Conservation (phyloP, 2,113 vertebrate genomes). For the Vicugna pacos region DNA sequence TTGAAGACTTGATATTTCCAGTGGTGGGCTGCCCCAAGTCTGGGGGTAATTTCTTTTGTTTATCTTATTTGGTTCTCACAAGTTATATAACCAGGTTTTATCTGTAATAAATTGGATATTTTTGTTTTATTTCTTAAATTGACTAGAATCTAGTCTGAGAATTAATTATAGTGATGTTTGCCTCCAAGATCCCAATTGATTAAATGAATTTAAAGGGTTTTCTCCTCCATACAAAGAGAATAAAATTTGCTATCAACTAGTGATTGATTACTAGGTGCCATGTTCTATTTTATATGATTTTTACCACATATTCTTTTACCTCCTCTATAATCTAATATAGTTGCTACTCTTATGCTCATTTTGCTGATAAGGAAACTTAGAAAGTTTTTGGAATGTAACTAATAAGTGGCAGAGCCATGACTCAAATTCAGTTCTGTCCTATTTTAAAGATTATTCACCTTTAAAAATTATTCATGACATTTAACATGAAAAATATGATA, state of each 20-base stretch:
- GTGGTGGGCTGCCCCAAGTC: not conserved
- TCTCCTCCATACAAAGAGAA: not conserved
- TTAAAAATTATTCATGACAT: not conserved
- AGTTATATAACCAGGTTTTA: not conserved
- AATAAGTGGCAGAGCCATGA: not conserved
- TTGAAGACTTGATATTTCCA: not conserved
- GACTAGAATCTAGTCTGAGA: not conserved
- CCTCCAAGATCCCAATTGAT: not conserved
- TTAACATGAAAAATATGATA: not conserved
- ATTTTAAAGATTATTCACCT: not conserved
- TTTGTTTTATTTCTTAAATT: not conserved
- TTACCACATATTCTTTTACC: not conserved
- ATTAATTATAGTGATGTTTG: not conserved
- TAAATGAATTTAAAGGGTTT: not conserved
- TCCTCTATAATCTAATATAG: not conserved
- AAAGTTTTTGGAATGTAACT: not conserved
- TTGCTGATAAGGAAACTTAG: not conserved
- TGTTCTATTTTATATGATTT: not conserved
- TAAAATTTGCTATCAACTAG: not conserved
- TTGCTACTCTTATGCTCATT: not conserved
- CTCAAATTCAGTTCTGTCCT: not conserved
- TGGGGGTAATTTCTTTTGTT: not conserved
- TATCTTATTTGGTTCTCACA: not conserved
- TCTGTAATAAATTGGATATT: not conserved
- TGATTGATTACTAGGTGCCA: not conserved